Evolutionary conservation across 2,797 vertebrate genomes (phyloP), one percentile per base, ranked within the genome.

Genomic region (Xenops minutus): DNA sequence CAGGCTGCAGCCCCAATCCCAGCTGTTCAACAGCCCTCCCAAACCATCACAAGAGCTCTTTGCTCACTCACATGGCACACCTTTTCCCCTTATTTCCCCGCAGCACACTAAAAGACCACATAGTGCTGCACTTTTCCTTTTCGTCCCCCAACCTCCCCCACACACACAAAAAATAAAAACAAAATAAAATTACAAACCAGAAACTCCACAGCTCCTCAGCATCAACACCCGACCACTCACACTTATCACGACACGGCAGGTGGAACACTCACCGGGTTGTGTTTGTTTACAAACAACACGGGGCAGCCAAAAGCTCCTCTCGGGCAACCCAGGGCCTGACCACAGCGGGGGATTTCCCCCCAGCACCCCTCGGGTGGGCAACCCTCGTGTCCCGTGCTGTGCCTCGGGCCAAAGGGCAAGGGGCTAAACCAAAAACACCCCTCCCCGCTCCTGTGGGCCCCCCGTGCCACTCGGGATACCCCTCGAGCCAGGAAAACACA

Each of bases 11-110:
- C 3, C 44, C 32, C 30, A 74, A 80, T 71, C 49, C 44, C 85
- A 92, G 86, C 88, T 77, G 72, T 19, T 83, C 55, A 54, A 89
- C 63, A 89, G 67, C 74, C 78, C 89, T 92, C 61, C 34, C 90
- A 44, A 56, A 39, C 36, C 34, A 44, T 27, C 64, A 81, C 74
- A 76, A 85, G 71, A 55, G 78, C 81, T 82, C 63, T 87, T 87
- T 48, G 36, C 18, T 32, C 63, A 58, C 18, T n/a, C 77, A 51
- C 29, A 30, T 63, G 64, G 76, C 79, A 36, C 30, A 16, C 18
- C 26, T 26, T 15, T 63, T 5, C 20, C 51, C 5, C 0, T 34
- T 51, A 71, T 59, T 67, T 64, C 49, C 46, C 29, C 48, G 14
- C 36, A 64, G 22, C 1, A 11, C 62, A 48, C 26, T 59, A 48